Percentiles rank a stretch among this genome's conserved stretches.
phyloP scores from a whole-genome alignment of 2,797 vertebrate genomes.

The Chaenodraco wilsoni region DNA sequence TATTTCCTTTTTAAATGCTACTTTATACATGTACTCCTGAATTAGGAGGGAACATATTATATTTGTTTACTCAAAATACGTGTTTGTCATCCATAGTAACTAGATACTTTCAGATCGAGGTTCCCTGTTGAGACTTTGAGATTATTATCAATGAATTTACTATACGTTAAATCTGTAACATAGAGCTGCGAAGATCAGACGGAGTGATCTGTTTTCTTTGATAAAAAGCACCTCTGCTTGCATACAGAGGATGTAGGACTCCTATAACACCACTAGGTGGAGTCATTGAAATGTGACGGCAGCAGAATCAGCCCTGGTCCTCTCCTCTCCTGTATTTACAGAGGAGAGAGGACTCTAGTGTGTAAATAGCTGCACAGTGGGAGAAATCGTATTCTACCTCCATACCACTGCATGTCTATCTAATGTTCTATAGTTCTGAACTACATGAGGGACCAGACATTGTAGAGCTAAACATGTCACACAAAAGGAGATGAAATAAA shows the following conservation, averaged over 20 bases:
- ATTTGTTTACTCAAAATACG: too few species aligned
- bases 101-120: too few species aligned
- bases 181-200: not conserved
- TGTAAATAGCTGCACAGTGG: not conserved
- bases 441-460: not conserved
- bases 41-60: too few species aligned
- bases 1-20: too few species aligned
- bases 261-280: slow-evolving; percentile 56
- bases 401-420: not conserved
- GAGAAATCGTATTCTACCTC: not conserved
- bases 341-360: not conserved
- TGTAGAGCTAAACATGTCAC: not conserved
- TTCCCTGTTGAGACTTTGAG: too few species aligned
- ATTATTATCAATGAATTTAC: not conserved
- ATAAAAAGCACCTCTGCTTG: not conserved
- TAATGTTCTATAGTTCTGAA: not conserved
- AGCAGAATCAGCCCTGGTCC: not conserved
- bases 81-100: too few species aligned
- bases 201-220: not conserved
- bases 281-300: slow-evolving; percentile 14
- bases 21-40: too few species aligned
- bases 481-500: not conserved
- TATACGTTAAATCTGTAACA: not conserved
- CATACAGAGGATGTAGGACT: slow-evolving; percentile 14
- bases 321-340: not conserved